Conservation (phyloP, 1,140 invertebrate species). For the Musca domestica region DNA sequence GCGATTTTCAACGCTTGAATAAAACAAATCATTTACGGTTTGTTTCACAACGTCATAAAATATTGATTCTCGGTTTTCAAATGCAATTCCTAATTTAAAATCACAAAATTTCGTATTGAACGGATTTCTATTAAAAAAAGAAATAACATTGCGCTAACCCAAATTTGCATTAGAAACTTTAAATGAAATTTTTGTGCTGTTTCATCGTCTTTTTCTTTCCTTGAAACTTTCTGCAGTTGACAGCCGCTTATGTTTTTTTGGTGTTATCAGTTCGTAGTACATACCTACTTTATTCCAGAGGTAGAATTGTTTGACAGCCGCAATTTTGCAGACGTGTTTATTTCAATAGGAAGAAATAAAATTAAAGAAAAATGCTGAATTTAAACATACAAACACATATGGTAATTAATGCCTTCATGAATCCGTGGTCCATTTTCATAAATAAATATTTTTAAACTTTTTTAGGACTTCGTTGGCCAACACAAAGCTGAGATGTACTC, state of each 20-base stretch:
- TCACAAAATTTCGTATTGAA: too few species aligned
- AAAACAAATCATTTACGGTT: too few species aligned
- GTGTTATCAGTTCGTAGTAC: not conserved
- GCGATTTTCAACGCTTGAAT: too few species aligned
- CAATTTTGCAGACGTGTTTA: conserved; percentile 16
- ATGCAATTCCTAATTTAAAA: too few species aligned
- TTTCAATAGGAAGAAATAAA: not conserved
- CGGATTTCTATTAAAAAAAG: not conserved
- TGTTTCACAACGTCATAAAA: too few species aligned
- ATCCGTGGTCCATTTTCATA: conserved; percentile 23
- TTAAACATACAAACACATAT: conserved; percentile 60
- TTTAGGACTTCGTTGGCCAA: conserved; percentile 89
- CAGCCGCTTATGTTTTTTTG: too few species aligned
- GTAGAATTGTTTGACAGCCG: not conserved
- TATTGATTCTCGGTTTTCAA: too few species aligned
- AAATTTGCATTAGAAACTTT: too few species aligned
- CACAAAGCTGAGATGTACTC: conserved; percentile 83
- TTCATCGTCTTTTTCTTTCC: too few species aligned
- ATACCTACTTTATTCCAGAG: not conserved
- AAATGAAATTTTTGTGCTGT: too few species aligned
- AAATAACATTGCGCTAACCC: too few species aligned
- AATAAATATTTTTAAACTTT: not conserved
- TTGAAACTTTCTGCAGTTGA: too few species aligned
- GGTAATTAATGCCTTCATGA: conserved; percentile 52
- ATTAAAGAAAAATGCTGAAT: conserved; percentile 37